These are phyloP conservation scores for Bolinopsis microptera DNA, from an alignment of 37 sponge, comb jelly and placozoan genomes.

Conservation along the genomic window DNA sequence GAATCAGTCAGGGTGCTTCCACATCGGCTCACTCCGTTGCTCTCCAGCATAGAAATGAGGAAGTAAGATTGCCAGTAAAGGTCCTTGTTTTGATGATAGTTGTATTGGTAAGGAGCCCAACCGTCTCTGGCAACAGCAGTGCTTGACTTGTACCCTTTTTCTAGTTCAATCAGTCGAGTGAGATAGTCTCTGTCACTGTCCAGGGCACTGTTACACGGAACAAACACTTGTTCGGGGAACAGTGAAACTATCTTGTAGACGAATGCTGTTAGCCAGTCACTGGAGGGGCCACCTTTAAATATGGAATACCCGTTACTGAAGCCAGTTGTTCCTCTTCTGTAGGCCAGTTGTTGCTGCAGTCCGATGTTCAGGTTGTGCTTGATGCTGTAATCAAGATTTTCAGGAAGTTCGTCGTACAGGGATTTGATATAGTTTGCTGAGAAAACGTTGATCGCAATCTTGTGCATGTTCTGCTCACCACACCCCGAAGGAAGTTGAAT, in stretches of 20 bases:
- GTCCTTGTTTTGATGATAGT: neutral
- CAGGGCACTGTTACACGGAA: neutral
- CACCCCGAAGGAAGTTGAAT: slow-evolving; percentile 59
- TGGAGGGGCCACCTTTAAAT: neutral
- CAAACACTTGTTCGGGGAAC: neutral
- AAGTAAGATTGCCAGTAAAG: slow-evolving; percentile 16
- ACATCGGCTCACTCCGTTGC: neutral
- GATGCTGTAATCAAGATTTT: slow-evolving; percentile 24
- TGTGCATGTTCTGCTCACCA: slow-evolving; percentile 66
- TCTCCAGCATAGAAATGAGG: slow-evolving; percentile 36
- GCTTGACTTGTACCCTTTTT: too few species aligned
- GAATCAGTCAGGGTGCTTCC: neutral
- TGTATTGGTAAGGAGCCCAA: slow-evolving; percentile 42
- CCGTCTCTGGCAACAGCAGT: neutral
- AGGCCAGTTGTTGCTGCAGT: slow-evolving; percentile 33
- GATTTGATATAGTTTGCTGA: neutral
- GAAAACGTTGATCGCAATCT: slow-evolving; percentile 44
- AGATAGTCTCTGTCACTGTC: neutral
- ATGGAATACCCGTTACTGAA: neutral
- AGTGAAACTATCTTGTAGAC: neutral
- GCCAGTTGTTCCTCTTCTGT: neutral
- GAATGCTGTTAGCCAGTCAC: slow-evolving; percentile 48
- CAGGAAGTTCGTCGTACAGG: slow-evolving; percentile 18
- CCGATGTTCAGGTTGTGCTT: slow-evolving; percentile 26
- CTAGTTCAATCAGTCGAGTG: neutral